phyloP scores from a whole-genome alignment of 2,113 vertebrate genomes.

The Sus scrofa region T2T-Sscrofa CM000818.6:56250501-56251000 shows the following conservation, averaged over 20 bases:
- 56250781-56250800: neutral
- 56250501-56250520: neutral
- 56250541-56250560: neutral
- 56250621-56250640: neutral
- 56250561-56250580: neutral
- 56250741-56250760: neutral
- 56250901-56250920: too few relatives aligned
- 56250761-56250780: too few relatives aligned
- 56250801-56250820: too few relatives aligned
- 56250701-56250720: neutral
- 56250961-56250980: too few relatives aligned
- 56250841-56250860: too few relatives aligned
- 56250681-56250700: neutral
- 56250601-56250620: neutral
- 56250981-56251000: too few relatives aligned
- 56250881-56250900: too few relatives aligned
- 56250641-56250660: neutral
- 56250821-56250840: too few relatives aligned
- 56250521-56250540: neutral
- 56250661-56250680: rapidly evolving
- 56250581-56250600: rapidly evolving
- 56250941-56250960: too few relatives aligned
- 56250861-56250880: too few relatives aligned
- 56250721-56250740: neutral
- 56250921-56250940: too few relatives aligned